Percentiles rank a stretch among this genome's conserved stretches.
phyloP scores from a whole-genome alignment of 1,140 invertebrate species.

The Leptopilina boulardi region DNA sequence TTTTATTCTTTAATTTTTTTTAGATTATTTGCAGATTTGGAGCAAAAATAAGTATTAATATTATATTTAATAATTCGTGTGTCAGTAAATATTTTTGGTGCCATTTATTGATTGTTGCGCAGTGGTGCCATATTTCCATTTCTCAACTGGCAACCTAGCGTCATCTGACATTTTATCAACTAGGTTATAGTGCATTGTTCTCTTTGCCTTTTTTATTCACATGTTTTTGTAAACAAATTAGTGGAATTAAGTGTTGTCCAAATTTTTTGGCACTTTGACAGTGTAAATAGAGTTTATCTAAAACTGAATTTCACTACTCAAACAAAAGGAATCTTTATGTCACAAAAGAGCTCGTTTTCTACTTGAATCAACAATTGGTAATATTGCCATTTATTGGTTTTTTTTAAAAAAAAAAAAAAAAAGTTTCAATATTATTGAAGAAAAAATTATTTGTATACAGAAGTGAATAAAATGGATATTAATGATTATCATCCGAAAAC shows the following conservation, averaged over 20 bases:
- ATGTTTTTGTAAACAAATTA: not conserved
- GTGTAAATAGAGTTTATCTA: not conserved
- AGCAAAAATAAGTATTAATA: not conserved
- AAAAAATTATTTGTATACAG: too few species aligned
- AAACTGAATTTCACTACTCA: too few species aligned
- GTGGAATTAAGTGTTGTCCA: not conserved
- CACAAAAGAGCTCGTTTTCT: too few species aligned
- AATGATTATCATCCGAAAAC: too few species aligned
- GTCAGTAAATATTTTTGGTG: conserved; percentile 44
- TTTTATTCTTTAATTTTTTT: too few species aligned
- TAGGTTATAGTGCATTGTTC: not conserved
- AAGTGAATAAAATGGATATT: too few species aligned
- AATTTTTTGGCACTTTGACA: not conserved
- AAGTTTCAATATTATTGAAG: too few species aligned
- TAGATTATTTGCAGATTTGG: not conserved
- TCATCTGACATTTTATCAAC: conserved; percentile 8
- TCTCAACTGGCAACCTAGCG: not conserved
- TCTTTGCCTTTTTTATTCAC: not conserved
- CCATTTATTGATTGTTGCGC: conserved; percentile 62
- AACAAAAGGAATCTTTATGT: too few species aligned
- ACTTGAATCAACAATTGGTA: too few species aligned
- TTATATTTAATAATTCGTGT: not conserved
- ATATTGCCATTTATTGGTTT: too few species aligned
- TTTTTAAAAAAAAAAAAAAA: too few species aligned
- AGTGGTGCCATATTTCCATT: conserved; percentile 60